Percentiles rank a stretch among this genome's conserved stretches.
Evolutionary conservation across 1,140 invertebrate genomes (phyloP).

Genomic region (Brachionus rubens): DNA sequence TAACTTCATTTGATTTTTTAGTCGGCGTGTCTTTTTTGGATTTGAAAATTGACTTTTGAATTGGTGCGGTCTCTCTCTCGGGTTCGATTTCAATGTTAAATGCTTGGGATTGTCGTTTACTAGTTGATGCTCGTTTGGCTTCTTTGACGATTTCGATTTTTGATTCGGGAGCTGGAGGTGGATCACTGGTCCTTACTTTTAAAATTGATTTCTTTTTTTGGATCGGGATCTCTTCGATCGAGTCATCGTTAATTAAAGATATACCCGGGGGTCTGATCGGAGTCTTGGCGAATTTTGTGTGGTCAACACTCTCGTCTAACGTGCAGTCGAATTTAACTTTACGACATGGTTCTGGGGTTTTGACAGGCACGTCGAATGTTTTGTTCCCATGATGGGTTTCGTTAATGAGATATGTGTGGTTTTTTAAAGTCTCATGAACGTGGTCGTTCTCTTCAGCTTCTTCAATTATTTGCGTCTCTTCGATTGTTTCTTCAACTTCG

Average conservation of each 20-base stretch:
- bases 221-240: not conserved
- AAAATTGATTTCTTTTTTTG: conserved; percentile 9
- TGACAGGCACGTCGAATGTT: not conserved
- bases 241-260: not conserved
- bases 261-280: not conserved
- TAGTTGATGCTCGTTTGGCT: too few relatives aligned
- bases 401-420: not conserved
- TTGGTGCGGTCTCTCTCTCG: not conserved
- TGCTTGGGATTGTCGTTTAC: too few relatives aligned
- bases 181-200: not conserved
- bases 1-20: not conserved
- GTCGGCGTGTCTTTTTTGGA: not conserved
- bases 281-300: conserved; percentile 8
- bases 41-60: conserved; percentile 10
- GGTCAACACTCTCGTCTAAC: not conserved
- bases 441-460: not conserved
- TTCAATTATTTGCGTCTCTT: not conserved
- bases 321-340: not conserved
- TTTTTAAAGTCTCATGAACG: not conserved
- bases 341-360: not conserved
- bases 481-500: not conserved
- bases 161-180: not conserved
- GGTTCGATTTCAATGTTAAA: too few relatives aligned
- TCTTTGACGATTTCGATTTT: not conserved
- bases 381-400: conserved; percentile 3